Evolutionary conservation across 1,140 invertebrate species (phyloP), one percentile per base, ranked within the genome.

Genomic region (Tigriopus japonicus): DNA sequence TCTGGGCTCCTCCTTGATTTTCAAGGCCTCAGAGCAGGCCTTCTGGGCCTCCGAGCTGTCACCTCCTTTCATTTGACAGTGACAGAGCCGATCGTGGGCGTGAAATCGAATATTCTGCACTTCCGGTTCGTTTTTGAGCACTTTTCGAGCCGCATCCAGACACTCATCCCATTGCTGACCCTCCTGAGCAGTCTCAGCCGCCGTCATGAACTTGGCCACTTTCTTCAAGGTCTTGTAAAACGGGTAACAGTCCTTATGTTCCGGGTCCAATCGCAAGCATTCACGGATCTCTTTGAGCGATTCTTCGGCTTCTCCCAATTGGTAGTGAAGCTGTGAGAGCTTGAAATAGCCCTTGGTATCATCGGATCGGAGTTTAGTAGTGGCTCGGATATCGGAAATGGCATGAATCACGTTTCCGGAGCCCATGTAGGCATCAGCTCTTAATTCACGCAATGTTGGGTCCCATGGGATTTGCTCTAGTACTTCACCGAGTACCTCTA

Each of bases 161-260:
- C 95, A 98, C 14, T 80, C 80, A 0, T 73, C 69, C 73, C 78
- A 89, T 65, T 89, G 75, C 53, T 83, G 76, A 13, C 78, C 71
- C 63, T 85, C 81, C 14, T 80, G 76, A 10, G 76, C 72, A 41
- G 80, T 77, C 65, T 87, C 81, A 5, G 86, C 81, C n/a, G 82
- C 77, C 28, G 78, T 74, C 41, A 96, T 67, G 59, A 84, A 74
- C 70, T 94, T 96, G 56, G 85, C 86, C n/a, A 98, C 77, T 71
- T 97, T 95, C 69, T 96, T 95, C 1, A 98, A 75, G 70, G 89
- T 92, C 70, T 97, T 98, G 72, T 99, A 99, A 68, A 94, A 83
- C n/a, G 84, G 80, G 82, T 79, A 93, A 74, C 95, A 99, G 62
- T 85, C 75, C 72, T 94, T 92, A 72, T 99, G 91, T 67, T 99